Evolutionary conservation across 2,888 invertebrate species (phyloP), one percentile per base, ranked within the genome.

Genomic region (Helobdella robusta): DNA sequence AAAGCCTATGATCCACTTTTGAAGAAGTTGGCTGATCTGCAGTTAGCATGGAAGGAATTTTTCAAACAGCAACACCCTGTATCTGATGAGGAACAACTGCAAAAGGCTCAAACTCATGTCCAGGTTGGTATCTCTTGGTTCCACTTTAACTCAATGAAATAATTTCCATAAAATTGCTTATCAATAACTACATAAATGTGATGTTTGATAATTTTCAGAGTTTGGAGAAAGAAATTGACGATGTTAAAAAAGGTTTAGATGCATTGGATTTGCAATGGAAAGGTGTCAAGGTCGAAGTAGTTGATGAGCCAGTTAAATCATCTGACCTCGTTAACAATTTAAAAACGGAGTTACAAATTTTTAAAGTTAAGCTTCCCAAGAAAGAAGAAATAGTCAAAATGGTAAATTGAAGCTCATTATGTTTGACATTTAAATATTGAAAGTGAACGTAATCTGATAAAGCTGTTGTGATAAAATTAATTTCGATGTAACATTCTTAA

Each of bases 151-250:
- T n/a, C n/a, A n/a, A n/a, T n/a, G n/a, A n/a, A n/a, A n/a, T n/a
- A n/a, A n/a, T n/a, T n/a, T n/a, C n/a, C n/a, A n/a, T n/a, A n/a
- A n/a, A n/a, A n/a, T n/a, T n/a, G n/a, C n/a, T n/a, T n/a, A n/a
- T n/a, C n/a, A n/a, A n/a, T n/a, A n/a, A n/a, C n/a, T n/a, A n/a
- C n/a, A n/a, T n/a, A n/a, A n/a, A n/a, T n/a, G n/a, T n/a, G n/a
- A 54, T 28, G 23, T 2, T 25, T 18, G 28, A 54, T 6, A 54
- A 25, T 5, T 4, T 25, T 4, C 54, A 54, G 54, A 54, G 30
- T 20, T 28, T 54, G 20, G 54, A 54, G 30, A 54, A 54, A 11
- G 54, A 54, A 54, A 54, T 54, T 54, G 54, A 30, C 23, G 54
- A 54, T 4, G 54, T 54, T 4, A 20, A 54, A 28, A 20, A 18